Evolutionary conservation across 2,888 invertebrate species (phyloP), one percentile per base, ranked within the genome.

Genomic region (Plemyria rubiginata): DNA sequence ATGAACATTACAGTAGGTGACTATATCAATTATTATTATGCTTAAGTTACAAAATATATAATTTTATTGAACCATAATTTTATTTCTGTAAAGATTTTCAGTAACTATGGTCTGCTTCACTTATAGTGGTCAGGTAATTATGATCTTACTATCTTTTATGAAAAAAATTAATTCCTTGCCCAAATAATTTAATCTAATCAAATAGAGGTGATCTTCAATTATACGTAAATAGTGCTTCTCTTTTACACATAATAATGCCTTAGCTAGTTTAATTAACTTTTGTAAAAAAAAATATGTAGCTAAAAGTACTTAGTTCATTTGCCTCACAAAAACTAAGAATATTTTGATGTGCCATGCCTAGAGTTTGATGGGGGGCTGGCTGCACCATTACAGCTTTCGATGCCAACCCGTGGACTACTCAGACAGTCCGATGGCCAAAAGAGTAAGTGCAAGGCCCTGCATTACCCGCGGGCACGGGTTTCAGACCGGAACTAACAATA

Each of bases 371-470:
- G 96, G 96, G 82, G 98, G 98, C 87, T 98, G 98, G 98, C 96
- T 96, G 95, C 94, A 95, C 84, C 95, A 97, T 84, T 98, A 98
- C 95, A 97, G 95, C 91, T 95, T 96, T 85, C 95, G 95, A 84
- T 98, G 98, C 94, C 97, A 98, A 93, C 97, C 97, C 66, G 97
- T 98, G 88, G 98, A 98, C 94, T 96, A 97, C 94, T 94, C 96
- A 77, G 94, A 95, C 90, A 95, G 94, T 88, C 95, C 96, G 70
- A 94, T 95, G 83, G 96, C 98, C 72, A 93, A 95, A 85, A 95
- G 97, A 95, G 98, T 98, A 96, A 96, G 97, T 92, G 85, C 78
- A 61, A 65, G 73, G 74, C 72, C 68, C 65, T n/a, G 68, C 68
- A 54, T 64, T 69, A 72, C 75, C 80, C 69, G n/a, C n/a, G 55